Evolutionary conservation across 1,140 invertebrate genomes (phyloP).

Genomic region (Dendroctonus ponderosae): DNA sequence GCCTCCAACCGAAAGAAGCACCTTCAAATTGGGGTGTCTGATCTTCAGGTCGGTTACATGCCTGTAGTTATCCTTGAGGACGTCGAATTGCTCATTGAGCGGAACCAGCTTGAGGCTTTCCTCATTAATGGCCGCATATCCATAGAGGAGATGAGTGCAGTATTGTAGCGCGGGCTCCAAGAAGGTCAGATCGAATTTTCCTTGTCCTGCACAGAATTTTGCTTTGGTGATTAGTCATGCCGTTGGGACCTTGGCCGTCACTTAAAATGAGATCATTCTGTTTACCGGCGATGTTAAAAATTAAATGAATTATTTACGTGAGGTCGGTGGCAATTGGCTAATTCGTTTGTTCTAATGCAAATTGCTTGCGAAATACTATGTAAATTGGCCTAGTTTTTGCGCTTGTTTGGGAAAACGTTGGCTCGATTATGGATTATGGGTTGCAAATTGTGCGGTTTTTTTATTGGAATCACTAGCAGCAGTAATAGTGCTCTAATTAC

Average conservation of each 20-base stretch:
- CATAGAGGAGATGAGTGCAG: constrained; percentile 85
- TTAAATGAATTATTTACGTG: neutral
- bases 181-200: constrained; percentile 72
- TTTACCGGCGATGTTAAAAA: neutral
- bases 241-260: neutral
- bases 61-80: constrained; percentile 69
- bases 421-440: too few species aligned
- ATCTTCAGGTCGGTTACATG: constrained; percentile 68
- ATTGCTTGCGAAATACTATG: neutral
- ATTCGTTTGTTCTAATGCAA: constrained; percentile 1
- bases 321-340: constrained; percentile 8
- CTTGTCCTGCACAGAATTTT: constrained; percentile 59
- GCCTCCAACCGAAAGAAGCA: constrained; percentile 75
- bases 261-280: constrained; percentile 1
- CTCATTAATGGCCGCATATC: constrained; percentile 78
- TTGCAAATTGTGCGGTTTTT: too few species aligned
- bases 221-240: neutral
- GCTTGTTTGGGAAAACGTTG: too few species aligned
- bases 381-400: neutral
- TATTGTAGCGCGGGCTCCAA: constrained; percentile 69
- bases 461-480: too few species aligned
- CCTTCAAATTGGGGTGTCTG: constrained; percentile 67
- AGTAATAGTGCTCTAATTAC: too few species aligned
- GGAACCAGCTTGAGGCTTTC: constrained; percentile 68
- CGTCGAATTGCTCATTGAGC: constrained; percentile 69